A percentile compares a stretch with the other conserved stretches of the same genome.
Evolutionary conservation across 2,113 vertebrate genomes (phyloP).

Genomic region (Platysternon megacephalum): DNA sequence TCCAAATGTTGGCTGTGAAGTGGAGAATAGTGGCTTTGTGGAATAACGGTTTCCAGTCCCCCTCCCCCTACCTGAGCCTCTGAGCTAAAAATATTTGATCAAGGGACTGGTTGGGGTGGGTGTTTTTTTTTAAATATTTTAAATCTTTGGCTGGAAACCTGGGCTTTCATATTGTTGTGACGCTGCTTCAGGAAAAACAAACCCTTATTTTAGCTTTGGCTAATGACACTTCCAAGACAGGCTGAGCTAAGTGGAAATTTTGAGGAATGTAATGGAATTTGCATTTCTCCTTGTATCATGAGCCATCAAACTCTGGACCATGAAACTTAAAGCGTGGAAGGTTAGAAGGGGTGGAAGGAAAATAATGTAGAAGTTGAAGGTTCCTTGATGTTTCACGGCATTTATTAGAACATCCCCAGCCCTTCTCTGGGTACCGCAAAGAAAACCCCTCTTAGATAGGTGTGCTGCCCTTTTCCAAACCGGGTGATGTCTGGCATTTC

Average conservation of each 20-base stretch:
- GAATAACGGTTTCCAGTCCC: background rate
- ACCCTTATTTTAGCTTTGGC: background rate
- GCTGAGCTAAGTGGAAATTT: background rate
- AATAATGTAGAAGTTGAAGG: background rate
- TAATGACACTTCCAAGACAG: background rate
- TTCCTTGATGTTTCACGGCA: background rate
- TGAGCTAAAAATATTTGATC: background rate
- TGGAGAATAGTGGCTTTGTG: background rate
- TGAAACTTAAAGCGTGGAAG: background rate
- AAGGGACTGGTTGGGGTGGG: background rate
- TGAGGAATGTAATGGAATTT: background rate
- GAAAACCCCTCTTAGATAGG: background rate
- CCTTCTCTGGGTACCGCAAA: background rate
- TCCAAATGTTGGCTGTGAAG: background rate
- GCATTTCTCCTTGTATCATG: background rate
- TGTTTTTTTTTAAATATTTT: background rate
- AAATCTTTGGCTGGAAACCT: background rate
- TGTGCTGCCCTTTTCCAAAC: background rate
- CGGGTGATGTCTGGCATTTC: background rate
- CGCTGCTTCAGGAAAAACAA: no score
- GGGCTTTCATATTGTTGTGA: background rate
- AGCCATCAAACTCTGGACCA: background rate
- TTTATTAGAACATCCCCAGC: background rate
- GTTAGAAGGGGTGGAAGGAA: background rate
- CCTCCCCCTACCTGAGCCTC: background rate